phyloP scores from a whole-genome alignment of 2,888 invertebrate genomes.

The Eucera pruinosa region DNA sequence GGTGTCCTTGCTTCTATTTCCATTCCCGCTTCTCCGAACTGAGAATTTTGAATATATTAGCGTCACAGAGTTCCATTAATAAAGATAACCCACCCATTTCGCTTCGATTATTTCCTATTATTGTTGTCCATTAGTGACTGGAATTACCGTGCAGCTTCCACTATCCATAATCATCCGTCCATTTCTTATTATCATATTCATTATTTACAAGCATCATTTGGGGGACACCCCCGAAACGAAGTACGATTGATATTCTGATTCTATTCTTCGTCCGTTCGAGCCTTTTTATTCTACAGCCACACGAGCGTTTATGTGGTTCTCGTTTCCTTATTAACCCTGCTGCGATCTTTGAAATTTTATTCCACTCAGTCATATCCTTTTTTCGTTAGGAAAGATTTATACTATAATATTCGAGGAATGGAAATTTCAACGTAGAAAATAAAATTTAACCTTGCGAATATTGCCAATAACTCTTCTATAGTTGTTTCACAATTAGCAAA shows the following conservation, averaged over 20 bases:
- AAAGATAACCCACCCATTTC: not conserved
- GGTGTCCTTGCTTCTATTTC: not conserved
- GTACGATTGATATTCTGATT: conserved; percentile 20
- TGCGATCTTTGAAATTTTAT: too few species aligned
- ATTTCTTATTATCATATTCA: conserved; percentile 9
- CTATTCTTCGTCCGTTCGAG: too few species aligned
- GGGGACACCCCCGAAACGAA: conserved; percentile 8
- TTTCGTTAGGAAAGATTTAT: too few species aligned
- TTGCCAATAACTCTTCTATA: too few species aligned
- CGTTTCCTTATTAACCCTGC: too few species aligned
- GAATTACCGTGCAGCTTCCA: conserved; percentile 1
- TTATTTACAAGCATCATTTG: conserved; percentile 31
- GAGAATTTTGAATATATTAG: not conserved
- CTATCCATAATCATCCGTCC: not conserved
- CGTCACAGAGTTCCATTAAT: not conserved
- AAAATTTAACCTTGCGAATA: too few species aligned
- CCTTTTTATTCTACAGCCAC: too few species aligned
- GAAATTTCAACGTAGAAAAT: too few species aligned
- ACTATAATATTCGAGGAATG: too few species aligned
- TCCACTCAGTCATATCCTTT: too few species aligned
- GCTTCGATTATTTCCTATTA: conserved; percentile 7
- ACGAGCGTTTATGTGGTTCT: too few species aligned
- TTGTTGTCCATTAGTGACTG: not conserved
- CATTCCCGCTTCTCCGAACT: not conserved
- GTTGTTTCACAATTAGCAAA: too few species aligned